Evolutionary conservation across 2,888 invertebrate genomes (phyloP), one percentile per base, ranked within the genome.

Genomic region (Hyppa rectilinea): DNA sequence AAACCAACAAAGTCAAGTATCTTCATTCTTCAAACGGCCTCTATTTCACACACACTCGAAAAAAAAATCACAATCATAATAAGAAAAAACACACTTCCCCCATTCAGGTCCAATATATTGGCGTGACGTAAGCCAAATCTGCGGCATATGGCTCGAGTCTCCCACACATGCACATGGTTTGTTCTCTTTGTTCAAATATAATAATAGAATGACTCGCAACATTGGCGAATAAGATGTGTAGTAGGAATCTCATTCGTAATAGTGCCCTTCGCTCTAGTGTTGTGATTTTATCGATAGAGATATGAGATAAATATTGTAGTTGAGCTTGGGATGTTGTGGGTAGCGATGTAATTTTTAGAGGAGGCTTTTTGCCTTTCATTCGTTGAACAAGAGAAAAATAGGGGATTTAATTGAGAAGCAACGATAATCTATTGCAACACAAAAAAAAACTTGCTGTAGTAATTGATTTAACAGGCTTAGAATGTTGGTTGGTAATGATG

Each of bases 181-280:
- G 89, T 88, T 92, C 90, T 91, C 92, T 92, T 92, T 93, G 93
- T 93, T 90, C 91, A 88, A 87, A 90, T 92, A 94, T 94, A 93
- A 94, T 93, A 93, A 93, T 89, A 87, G 92, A 93, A 93, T 94
- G 94, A 95, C 92, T 94, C 85, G 93, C 90, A 88, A 90, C 92
- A 92, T 93, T 91, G 89, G 81, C 87, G 91, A 93, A 90, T 93
- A 89, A 93, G 93, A 93, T 92, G 93, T 91, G 92, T 91, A 87
- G 90, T 88, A 88, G 92, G 91, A 93, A 94, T 93, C 92, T 93
- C 91, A 93, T 93, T 92, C 90, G 85, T 89, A 91, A 90, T 92
- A 92, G 92, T 92, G 89, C 87, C 73, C 87, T 82, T 86, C 75
- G 71, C 65, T 85, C 38, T 71, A 81, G 79, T 79, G 78, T 84